Evolutionary conservation across 2,113 vertebrate genomes (phyloP).

Genomic region (Glaucomys volans): DNA sequence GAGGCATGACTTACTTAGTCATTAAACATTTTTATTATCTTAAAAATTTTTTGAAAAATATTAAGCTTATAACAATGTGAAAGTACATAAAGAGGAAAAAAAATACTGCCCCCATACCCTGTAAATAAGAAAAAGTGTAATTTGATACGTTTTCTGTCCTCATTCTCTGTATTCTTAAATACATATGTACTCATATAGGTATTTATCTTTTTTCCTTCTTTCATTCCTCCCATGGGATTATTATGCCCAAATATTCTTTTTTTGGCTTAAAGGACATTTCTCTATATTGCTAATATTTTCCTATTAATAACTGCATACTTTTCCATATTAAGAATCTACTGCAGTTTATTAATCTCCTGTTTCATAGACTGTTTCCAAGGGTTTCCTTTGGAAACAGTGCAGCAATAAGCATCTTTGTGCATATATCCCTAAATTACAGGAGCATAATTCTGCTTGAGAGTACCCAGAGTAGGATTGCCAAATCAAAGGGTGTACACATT

Average conservation of each 20-base stretch:
- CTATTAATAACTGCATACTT: neutral
- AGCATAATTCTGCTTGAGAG: neutral
- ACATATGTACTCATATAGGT: neutral
- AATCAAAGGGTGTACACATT: neutral
- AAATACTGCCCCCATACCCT: neutral
- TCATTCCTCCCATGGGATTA: neutral
- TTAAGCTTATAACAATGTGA: constrained; percentile 2
- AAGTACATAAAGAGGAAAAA: neutral
- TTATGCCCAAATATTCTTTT: neutral
- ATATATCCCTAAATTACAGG: too few species aligned
- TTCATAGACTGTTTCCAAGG: neutral
- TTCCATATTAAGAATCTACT: neutral
- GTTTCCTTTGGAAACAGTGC: neutral
- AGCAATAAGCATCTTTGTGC: neutral
- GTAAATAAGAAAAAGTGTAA: neutral
- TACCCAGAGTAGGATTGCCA: neutral
- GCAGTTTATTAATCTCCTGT: neutral
- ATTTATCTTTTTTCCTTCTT: neutral
- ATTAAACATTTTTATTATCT: neutral
- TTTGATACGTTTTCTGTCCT: neutral
- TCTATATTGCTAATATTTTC: neutral
- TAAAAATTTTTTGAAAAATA: neutral
- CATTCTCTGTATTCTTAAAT: neutral
- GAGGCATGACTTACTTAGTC: neutral
- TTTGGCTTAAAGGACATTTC: neutral